These are phyloP conservation scores for Xylocopa sonorina DNA, from an alignment of 1,140 invertebrate species.

Conservation along the genomic window DNA sequence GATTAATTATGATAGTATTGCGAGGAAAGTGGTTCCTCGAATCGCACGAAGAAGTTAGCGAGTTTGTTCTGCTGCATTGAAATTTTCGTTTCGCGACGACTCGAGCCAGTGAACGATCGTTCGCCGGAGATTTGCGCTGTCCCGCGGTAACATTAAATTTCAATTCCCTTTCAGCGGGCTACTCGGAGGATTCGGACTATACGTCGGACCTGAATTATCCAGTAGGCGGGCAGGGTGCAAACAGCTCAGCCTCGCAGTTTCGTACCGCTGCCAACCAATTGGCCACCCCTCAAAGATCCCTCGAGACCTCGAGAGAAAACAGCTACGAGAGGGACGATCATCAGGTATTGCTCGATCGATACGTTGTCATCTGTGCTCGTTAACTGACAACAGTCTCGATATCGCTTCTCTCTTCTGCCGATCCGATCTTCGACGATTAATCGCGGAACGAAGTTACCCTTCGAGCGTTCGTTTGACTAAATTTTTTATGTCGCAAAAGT, in stretches of 20 bases:
- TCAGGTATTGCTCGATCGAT: conserved; percentile 69
- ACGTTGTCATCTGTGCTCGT: background rate
- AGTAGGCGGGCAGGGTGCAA: conserved; percentile 90
- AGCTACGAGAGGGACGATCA: conserved; percentile 91
- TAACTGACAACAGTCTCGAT: background rate
- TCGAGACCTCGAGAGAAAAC: conserved; percentile 91
- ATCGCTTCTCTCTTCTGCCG: background rate
- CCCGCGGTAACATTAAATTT: background rate
- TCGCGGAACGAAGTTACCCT: no score
- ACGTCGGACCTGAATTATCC: conserved; percentile 98
- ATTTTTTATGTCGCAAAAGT: no score
- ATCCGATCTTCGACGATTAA: no score
- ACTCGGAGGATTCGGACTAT: conserved; percentile 98
- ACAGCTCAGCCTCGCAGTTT: conserved; percentile 93
- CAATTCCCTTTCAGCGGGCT: conserved; percentile 88
- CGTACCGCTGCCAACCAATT: conserved; percentile 89
- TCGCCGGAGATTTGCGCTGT: background rate
- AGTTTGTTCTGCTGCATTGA: background rate
- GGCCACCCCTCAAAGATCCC: conserved; percentile 89
- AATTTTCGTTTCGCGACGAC: background rate
- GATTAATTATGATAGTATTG: no score
- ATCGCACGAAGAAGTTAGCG: conserved; percentile 6
- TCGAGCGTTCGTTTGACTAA: no score
- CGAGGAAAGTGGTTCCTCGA: conserved; percentile 1
- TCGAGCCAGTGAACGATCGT: background rate